Evolutionary conservation across 2,113 vertebrate species (phyloP), one percentile per base, ranked within the genome.

Genomic region (Aptenodytes patagonicus): DNA sequence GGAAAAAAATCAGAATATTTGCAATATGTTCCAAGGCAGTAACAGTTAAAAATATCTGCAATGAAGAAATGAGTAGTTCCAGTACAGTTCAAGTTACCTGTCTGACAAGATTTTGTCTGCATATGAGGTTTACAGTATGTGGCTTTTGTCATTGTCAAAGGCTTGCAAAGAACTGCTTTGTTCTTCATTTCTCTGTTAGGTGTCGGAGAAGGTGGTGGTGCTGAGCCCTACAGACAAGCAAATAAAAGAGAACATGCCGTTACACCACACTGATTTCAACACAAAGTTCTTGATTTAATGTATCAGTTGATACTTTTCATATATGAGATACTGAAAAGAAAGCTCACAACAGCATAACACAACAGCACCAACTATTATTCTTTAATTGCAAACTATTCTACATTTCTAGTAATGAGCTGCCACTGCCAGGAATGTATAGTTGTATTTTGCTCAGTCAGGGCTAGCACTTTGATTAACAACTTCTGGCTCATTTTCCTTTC

Each of bases 111-210:
- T 87, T 99, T 99, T 96, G 99, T 99, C 98, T 99, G 99, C 99
- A 99, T 99, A 96, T 99, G 99, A 79, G 99, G 99, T 96, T 99
- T 99, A 98, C 99, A 99, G 96, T 99, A 99, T 2, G 99, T 99
- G 71, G 99, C 99, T 98, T 99, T 99, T 9, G 99, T 99, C 98
- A 99, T 98, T 32, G 99, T 99, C 96, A 99, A 98, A 72, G 99
- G 99, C 95, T 99, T 99, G 97, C 99, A 99, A 86, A 99, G 99
- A 87, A 99, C 99, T 3, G 99, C 99, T 97, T 99, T 99, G 97
- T 99, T 99, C 98, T 99, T 99, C 94, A 99, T 99, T 89, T 99
- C 99, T 94, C 99, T 99, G 91, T 98, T 96, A 62, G 98, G 98
- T 83, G 98, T 98, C 51, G 98, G 98, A 93, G 98, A 97, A 90